Conservation (phyloP, 2,113 vertebrate species). For the Pipa parva region DNA sequence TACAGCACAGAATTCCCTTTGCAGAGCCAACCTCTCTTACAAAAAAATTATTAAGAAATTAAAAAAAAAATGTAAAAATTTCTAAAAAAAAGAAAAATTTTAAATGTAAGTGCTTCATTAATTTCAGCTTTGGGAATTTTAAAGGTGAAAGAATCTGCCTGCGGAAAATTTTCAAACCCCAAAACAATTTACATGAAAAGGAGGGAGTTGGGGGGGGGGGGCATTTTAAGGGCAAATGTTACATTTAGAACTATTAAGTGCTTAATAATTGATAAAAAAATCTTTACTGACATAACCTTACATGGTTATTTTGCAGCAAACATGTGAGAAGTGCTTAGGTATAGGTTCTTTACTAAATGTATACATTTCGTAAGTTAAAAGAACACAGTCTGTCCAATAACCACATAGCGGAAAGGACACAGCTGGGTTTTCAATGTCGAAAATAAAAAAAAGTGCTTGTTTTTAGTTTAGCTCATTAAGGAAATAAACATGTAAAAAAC, state of each 20-base stretch:
- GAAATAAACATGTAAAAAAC: constrained; percentile 1
- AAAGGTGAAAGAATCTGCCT: constrained; percentile 6
- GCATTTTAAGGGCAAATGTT: not conserved
- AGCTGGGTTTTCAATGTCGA: not conserved
- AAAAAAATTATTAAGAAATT: constrained; percentile 13
- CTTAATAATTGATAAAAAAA: constrained; percentile 1
- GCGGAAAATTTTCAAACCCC: constrained; percentile 29
- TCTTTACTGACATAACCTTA: not conserved
- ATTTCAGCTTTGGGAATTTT: constrained; percentile 2
- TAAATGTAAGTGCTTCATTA: constrained; percentile 30
- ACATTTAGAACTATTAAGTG: constrained; percentile 5
- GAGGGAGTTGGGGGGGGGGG: not conserved
- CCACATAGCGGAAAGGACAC: not conserved
- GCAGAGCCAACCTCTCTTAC: constrained; percentile 29
- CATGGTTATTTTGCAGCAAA: not conserved
- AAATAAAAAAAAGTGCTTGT: constrained; percentile 35
- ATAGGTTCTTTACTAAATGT: not conserved
- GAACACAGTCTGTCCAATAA: not conserved
- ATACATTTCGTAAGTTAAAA: no score
- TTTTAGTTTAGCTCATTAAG: constrained; percentile 13
- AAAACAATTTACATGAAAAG: not conserved
- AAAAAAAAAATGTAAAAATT: constrained; percentile 9
- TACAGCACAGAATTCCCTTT: constrained; percentile 40
- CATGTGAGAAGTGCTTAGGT: not conserved
- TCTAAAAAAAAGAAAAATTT: not conserved